Evolutionary conservation across 2,797 vertebrate species (phyloP), one percentile per base, ranked within the genome.

Genomic region (Gymnocypris eckloni): DNA sequence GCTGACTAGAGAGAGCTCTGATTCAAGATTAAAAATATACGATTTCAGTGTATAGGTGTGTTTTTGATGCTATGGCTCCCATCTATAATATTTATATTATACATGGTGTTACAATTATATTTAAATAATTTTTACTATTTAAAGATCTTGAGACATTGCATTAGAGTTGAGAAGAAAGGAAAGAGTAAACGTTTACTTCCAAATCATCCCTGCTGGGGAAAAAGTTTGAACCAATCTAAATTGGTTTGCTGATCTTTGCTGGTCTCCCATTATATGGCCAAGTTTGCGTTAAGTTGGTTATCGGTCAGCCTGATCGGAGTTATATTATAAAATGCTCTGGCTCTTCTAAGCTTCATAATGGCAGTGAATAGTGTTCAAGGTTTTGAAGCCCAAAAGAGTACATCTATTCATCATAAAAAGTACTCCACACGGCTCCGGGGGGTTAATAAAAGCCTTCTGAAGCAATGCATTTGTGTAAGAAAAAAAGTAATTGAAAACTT

Each of bases 1-100:
- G 76, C 64, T 33, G 83, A 72, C 69, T 59, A 45, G 54, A 52
- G 20, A 59, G 61, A 72, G 69, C 48, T 41, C 48, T 41, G 66
- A 71, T 71, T 56, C 75, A 50, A 12, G 72, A 61, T 76, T 18
- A 20, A 45, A 45, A 61, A 59, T 15, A 0, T 39, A 5, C 18
- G 43, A 71, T 71, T 50, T 67, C 13, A 20, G 22, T 82, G 69
- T 45, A 52, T 52, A 39, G 20, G 79, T 39, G 25, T 12, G 22
- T 20, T 39, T 83, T 66, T 67, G 59, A 41, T 41, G 28, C 4
- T 54, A 22, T 64, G 43, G 59, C 9, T 25, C 33, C n/a, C 6
- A 48, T 81, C 11, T 79, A 61, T 54, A 25, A 61, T 45, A 45
- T 28, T 15, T 59, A 59, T 22, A 52, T 37, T 20, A 54, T 50